Evolutionary conservation across 2,113 vertebrate genomes (phyloP).

Genomic region (Anolis sagrei): DNA sequence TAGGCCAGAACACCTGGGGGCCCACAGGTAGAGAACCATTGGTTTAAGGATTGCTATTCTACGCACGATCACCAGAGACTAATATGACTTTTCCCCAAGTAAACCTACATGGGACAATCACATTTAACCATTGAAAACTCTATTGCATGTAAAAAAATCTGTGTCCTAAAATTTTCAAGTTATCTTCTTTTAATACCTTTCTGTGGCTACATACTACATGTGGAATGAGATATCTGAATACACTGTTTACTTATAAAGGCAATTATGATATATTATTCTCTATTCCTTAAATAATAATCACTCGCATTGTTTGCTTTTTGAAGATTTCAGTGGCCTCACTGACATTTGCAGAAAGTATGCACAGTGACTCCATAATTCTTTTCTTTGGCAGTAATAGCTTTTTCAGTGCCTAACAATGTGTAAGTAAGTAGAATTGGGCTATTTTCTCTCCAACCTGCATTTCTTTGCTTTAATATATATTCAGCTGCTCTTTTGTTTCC

Average conservation of each 20-base stretch:
- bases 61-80: background rate
- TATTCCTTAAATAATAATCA: background rate
- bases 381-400: conserved; percentile 8
- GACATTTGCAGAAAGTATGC: conserved; percentile 8
- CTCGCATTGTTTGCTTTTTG: conserved; percentile 19
- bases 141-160: background rate
- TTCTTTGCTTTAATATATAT: conserved; percentile 17
- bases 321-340: background rate
- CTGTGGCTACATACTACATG: background rate
- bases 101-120: background rate
- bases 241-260: background rate
- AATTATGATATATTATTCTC: background rate
- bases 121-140: background rate
- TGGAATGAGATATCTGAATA: background rate
- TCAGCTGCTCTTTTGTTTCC: background rate
- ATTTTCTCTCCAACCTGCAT: background rate
- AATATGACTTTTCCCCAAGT: background rate
- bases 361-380: background rate
- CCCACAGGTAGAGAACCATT: no score
- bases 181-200: background rate
- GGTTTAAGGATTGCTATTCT: background rate
- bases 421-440: background rate
- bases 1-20: no score
- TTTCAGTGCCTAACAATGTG: conserved; percentile 7
- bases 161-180: background rate